Base-by-base conservation (phyloP, 2,888 invertebrate genomes). In the Lissocephala sabroskyi region DNA sequence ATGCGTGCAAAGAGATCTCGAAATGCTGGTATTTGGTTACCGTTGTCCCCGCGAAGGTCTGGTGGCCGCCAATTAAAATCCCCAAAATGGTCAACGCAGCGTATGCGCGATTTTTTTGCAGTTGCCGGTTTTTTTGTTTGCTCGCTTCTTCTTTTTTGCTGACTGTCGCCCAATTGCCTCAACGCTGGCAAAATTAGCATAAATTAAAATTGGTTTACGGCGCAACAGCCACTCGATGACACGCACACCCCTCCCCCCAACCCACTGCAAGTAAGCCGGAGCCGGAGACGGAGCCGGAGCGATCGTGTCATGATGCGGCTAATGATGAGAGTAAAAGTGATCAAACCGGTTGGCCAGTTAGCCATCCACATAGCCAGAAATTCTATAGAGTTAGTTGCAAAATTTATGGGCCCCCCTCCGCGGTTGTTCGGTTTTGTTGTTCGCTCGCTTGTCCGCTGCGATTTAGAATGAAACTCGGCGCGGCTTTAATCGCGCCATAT, bases 131-230 rank as follows among this genome's bases (percentile, higher is more conserved):
- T 3, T 35, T 32, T 32, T 10, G 3, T 32, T 32, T 32, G 3
- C 10, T 10, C 14, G 17, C 10, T 5, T 35, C 9, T 35, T 35
- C 14, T 14, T 14, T 9, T 35, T 10, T 35, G 9, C 50, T 65
- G 57, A 58, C 51, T 49, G 50, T 59, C 58, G 58, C 51, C 65
- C 65, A 67, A 73, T 66, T 73, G 66, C 62, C 54, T 56, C 59
- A 60, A 49, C 53, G 61, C 50, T 49, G 52, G 52, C n/a, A 52
- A 64, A 73, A 77, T 73, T 73, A 73, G 64, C 71, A 73, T 73
- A 73, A 73, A 77, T 73, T 77, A 73, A 73, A 74, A 64, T 73
- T 74, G 64, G 71, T 77, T 74, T 77, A 74, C 75, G 75, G 64
- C 64, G 14, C 53, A 66, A 45, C 56, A 56, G 64, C 64, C 59